phyloP scores from a whole-genome alignment of 2,797 vertebrate genomes.

The Centropyge bicolor region DNA sequence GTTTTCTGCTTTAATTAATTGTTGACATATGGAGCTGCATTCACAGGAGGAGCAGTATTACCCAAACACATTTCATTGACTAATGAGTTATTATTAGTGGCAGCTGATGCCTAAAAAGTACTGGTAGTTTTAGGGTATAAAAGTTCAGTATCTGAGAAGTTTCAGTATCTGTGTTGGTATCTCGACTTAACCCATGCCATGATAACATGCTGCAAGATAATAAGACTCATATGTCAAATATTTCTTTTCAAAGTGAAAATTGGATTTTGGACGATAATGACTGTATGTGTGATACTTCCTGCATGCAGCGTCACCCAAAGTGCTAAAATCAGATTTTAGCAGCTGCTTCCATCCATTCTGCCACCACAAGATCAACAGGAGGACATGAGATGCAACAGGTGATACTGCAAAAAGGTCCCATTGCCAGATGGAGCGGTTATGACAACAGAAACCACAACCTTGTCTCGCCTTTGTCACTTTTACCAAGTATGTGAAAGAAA shows the following conservation, averaged over 20 bases:
- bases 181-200: not conserved
- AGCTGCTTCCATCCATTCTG: not conserved
- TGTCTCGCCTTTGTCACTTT: constrained; percentile 21
- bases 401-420: constrained; percentile 22
- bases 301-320: not conserved
- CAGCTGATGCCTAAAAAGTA: not conserved
- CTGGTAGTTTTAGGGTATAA: not conserved
- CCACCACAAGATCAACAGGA: not conserved
- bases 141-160: not conserved
- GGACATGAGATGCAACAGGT: constrained; percentile 32
- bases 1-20: constrained; percentile 14
- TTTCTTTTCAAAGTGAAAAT: not conserved
- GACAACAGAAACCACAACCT: constrained; percentile 21
- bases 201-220: not conserved
- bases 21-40: not conserved
- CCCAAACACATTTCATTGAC: constrained; percentile 5
- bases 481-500: not conserved
- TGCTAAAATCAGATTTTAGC: constrained; percentile 2
- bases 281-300: constrained; percentile 1
- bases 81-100: not conserved
- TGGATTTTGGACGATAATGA: not conserved
- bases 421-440: constrained; percentile 15
- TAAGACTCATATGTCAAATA: not conserved
- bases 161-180: not conserved
- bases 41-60: not conserved